Evolutionary conservation across 2,888 invertebrate species (phyloP).

Genomic region (Apotomis capreana): DNA sequence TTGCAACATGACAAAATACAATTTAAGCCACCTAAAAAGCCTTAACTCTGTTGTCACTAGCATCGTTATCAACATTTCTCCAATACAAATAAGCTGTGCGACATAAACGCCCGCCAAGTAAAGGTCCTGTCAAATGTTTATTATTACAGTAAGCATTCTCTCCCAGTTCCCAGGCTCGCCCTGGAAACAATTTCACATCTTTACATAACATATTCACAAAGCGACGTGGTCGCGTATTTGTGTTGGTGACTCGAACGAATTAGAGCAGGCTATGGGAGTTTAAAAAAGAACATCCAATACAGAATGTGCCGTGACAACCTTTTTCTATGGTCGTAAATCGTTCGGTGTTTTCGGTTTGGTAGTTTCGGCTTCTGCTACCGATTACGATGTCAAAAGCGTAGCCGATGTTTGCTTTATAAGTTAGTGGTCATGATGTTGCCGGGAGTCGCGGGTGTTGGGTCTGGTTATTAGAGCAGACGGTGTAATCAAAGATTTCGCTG

Average conservation of each 20-base stretch:
- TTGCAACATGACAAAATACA: neutral
- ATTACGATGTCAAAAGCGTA: constrained; percentile 67
- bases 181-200: constrained; percentile 80
- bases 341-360: constrained; percentile 39
- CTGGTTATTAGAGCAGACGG: constrained; percentile 58
- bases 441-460: constrained; percentile 66
- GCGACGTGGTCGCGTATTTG: constrained; percentile 67
- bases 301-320: constrained; percentile 32
- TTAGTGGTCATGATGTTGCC: constrained; percentile 69
- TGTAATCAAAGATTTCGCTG: constrained; percentile 51
- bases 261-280: constrained; percentile 65
- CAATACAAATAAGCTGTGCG: neutral
- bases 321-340: constrained; percentile 46
- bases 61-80: neutral
- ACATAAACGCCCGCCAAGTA: constrained; percentile 21
- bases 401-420: constrained; percentile 71
- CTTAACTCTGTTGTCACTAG: neutral
- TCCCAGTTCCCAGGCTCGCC: constrained; percentile 70
- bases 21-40: neutral
- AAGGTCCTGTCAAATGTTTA: constrained; percentile 43
- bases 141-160: constrained; percentile 48
- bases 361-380: constrained; percentile 59
- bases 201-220: constrained; percentile 80
- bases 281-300: constrained; percentile 60
- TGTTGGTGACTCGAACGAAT: constrained; percentile 79